Conservation (phyloP, 2,113 vertebrate species). For the Nycticebus coucang region DNA sequence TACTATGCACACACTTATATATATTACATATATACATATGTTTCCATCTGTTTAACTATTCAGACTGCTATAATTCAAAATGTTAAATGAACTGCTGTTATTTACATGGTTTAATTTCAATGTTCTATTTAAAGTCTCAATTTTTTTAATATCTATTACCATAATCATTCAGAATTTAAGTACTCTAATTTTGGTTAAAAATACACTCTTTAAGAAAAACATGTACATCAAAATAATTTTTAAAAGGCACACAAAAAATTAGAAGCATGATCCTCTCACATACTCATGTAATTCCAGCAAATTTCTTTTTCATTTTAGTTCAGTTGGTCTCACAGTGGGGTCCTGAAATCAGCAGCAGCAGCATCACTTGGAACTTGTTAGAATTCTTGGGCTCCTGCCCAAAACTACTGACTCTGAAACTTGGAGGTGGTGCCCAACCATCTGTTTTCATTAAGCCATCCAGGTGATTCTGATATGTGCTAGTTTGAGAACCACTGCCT, state of each 20-base stretch:
- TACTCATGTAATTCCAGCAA: background rate
- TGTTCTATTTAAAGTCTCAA: slow-evolving; percentile 21
- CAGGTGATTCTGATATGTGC: background rate
- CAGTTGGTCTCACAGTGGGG: background rate
- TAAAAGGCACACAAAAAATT: slow-evolving; percentile 1
- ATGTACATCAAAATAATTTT: background rate
- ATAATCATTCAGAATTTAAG: slow-evolving; percentile 47
- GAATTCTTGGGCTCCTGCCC: background rate
- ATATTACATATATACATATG: too few relatives aligned
- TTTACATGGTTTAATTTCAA: slow-evolving; percentile 19
- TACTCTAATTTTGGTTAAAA: slow-evolving; percentile 11
- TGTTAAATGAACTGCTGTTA: slow-evolving; percentile 12
- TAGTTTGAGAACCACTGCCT: background rate
- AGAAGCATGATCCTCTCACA: background rate
- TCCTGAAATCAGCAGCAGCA: background rate
- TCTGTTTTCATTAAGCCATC: background rate
- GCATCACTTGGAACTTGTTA: background rate
- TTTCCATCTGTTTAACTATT: background rate
- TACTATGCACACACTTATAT: background rate
- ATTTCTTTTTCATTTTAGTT: background rate
- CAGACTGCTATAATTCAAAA: background rate
- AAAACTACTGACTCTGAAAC: background rate
- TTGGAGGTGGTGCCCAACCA: background rate
- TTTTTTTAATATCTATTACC: slow-evolving; percentile 23
- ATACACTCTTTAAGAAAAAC: slow-evolving; percentile 22